Evolutionary conservation across 2,113 vertebrate species (phyloP).

Genomic region (Plestiodon gilberti): DNA sequence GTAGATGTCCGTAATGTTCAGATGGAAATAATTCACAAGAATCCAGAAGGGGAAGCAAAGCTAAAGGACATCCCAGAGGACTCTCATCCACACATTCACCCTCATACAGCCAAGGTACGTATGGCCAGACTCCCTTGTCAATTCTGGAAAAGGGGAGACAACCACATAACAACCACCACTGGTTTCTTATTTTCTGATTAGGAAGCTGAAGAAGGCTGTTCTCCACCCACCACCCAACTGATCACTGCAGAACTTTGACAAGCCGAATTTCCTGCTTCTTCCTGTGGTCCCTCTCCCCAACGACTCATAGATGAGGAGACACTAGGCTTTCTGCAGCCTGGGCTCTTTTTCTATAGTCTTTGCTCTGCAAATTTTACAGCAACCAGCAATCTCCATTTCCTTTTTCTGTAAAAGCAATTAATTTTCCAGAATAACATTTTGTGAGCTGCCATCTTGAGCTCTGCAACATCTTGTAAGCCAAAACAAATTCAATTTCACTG

Average conservation of each 20-base stretch:
- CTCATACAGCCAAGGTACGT: not conserved
- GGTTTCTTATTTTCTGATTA: not conserved
- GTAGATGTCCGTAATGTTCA: not conserved
- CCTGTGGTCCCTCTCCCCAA: not conserved
- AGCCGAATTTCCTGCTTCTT: not conserved
- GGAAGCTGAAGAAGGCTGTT: not conserved
- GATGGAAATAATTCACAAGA: not conserved
- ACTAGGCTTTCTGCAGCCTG: not conserved
- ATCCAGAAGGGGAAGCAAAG: not conserved
- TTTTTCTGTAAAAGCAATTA: slow-evolving; percentile 50
- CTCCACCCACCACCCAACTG: not conserved
- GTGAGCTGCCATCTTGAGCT: slow-evolving; percentile 36
- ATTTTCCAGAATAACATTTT: slow-evolving; percentile 57
- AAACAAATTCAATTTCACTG: slow-evolving; percentile 57
- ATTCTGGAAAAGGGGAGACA: not conserved
- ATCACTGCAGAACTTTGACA: not conserved
- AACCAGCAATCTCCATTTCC: slow-evolving; percentile 50
- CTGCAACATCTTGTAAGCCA: slow-evolving; percentile 48
- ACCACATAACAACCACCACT: not conserved
- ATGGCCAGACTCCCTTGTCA: not conserved
- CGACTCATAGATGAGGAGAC: not conserved
- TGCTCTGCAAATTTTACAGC: not conserved
- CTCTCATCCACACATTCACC: not conserved
- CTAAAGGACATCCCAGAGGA: not conserved
- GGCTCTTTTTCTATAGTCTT: not conserved